A percentile compares a stretch with the other conserved stretches of the same genome.
Evolutionary conservation across 1,140 invertebrate species (phyloP).

Genomic region (Listronotus bonariensis): DNA sequence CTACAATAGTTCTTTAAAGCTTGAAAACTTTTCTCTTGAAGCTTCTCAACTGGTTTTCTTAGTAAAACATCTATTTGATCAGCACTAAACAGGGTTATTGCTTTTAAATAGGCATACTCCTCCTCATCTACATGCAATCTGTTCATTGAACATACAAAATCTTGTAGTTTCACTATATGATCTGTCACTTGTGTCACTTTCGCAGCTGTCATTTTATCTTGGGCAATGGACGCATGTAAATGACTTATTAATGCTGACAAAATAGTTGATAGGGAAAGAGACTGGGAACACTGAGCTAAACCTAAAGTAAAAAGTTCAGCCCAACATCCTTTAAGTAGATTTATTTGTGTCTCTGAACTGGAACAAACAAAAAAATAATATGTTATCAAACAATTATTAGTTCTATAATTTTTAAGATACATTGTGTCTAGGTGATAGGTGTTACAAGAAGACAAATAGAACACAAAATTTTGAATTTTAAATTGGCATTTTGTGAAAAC

Average conservation of each 20-base stretch:
- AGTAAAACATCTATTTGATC: constrained; percentile 57
- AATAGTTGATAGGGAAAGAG: constrained; percentile 80
- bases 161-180: constrained; percentile 81
- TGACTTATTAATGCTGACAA: constrained; percentile 79
- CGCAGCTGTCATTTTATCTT: constrained; percentile 73
- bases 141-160: constrained; percentile 78
- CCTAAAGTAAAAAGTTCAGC: constrained; percentile 91
- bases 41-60: constrained; percentile 61
- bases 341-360: constrained; percentile 84
- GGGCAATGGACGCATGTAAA: constrained; percentile 67
- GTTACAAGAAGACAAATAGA: too few species aligned
- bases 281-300: constrained; percentile 84
- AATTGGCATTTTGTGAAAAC: too few species aligned
- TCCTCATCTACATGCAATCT: constrained; percentile 76
- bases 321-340: constrained; percentile 86
- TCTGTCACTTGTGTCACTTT: constrained; percentile 80
- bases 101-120: constrained; percentile 91
- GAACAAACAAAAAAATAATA: constrained; percentile 38
- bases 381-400: too few species aligned
- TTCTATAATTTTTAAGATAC: too few species aligned
- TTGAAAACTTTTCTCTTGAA: constrained; percentile 75
- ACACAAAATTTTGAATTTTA: too few species aligned
- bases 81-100: constrained; percentile 79
- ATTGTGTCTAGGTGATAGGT: too few species aligned
- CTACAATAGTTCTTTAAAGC: constrained; percentile 68